Conservation (phyloP, 2,888 invertebrate genomes). For the Acronicta alni region DNA sequence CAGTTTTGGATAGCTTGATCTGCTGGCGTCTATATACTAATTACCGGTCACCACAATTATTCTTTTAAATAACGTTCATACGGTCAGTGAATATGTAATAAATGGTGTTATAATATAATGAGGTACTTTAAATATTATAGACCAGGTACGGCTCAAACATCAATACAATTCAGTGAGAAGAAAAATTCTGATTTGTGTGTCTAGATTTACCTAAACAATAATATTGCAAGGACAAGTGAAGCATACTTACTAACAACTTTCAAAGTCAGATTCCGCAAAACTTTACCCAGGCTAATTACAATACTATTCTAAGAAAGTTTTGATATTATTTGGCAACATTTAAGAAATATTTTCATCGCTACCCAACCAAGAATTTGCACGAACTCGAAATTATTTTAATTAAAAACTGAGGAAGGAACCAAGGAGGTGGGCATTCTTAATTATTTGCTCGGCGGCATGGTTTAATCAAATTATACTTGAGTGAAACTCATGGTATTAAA, state of each 20-base stretch:
- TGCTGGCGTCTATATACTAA: no score
- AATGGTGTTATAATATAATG: no score
- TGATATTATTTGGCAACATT: constrained; percentile 55
- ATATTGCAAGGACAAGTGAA: constrained; percentile 15
- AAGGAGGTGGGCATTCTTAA: constrained; percentile 57
- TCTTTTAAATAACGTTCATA: no score
- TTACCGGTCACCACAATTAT: no score
- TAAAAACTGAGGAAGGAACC: constrained; percentile 59
- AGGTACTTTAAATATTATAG: no score
- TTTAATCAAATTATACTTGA: constrained; percentile 64
- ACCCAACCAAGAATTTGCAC: constrained; percentile 57
- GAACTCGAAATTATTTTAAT: constrained; percentile 67
- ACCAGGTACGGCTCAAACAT: no score
- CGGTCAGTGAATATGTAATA: no score
- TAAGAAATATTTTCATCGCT: constrained; percentile 59
- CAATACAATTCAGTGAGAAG: not conserved
- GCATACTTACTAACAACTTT: constrained; percentile 9
- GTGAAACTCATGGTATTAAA: constrained; percentile 52
- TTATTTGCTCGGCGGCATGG: constrained; percentile 55
- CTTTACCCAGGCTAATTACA: constrained; percentile 37
- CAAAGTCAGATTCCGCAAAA: constrained; percentile 28
- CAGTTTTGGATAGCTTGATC: no score
- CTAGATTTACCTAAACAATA: not conserved
- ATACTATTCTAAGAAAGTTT: constrained; percentile 48
- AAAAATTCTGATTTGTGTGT: not conserved